Conservation (phyloP, 2,113 vertebrate genomes). For the Dendrocopos noguchii region DNA sequence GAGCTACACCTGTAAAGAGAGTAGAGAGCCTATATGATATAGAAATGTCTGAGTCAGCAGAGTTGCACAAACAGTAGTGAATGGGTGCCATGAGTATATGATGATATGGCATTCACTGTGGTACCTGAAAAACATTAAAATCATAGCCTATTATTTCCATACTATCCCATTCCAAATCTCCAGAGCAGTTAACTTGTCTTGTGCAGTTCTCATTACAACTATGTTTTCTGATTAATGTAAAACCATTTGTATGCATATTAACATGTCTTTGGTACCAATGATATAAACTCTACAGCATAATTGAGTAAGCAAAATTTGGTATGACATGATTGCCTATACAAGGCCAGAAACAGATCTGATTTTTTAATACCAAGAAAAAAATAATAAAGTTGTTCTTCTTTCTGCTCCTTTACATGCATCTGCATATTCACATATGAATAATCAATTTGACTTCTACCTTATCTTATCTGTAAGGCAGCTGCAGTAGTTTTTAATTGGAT, state of each 20-base stretch:
- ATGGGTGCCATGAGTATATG: background rate
- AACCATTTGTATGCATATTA: background rate
- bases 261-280: background rate
- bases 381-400: background rate
- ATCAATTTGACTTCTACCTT: background rate
- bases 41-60: background rate
- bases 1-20: background rate
- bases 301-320: background rate
- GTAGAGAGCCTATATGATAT: background rate
- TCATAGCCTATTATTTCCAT: background rate
- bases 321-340: background rate
- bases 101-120: background rate
- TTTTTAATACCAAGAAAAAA: background rate
- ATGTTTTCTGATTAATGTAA: background rate
- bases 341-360: background rate
- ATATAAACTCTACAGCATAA: background rate
- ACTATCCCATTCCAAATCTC: background rate
- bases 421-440: background rate
- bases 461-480: background rate
- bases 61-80: background rate
- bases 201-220: background rate
- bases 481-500: background rate
- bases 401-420: background rate
- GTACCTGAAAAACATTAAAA: background rate
- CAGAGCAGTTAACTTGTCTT: background rate